These are phyloP conservation scores for Melanotaenia nigrans DNA, from an alignment of 2,797 vertebrate genomes.

Conservation along the genomic window DNA sequence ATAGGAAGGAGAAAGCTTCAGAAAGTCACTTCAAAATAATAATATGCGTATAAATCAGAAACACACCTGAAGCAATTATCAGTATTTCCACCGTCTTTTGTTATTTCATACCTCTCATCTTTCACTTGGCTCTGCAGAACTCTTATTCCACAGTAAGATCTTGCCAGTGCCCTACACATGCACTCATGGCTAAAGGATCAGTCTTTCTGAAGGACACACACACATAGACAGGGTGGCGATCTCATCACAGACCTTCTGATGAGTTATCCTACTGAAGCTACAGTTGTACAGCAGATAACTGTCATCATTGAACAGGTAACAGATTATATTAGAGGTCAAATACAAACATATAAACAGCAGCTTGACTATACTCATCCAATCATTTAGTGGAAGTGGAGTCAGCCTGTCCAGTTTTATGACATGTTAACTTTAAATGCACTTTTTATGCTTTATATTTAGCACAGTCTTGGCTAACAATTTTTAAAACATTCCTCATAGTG, in stretches of 20 bases:
- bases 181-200: neutral
- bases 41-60: neutral
- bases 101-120: neutral
- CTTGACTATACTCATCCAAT: too few species aligned
- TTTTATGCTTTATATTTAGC: neutral
- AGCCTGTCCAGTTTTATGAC: too few species aligned
- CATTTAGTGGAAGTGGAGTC: too few species aligned
- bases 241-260: neutral
- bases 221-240: neutral
- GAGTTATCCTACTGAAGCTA: neutral
- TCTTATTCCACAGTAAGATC: neutral
- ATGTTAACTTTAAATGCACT: neutral
- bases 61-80: neutral
- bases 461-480: neutral
- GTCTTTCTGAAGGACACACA: neutral
- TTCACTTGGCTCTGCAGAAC: neutral
- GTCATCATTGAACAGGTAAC: neutral
- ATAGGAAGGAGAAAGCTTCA: neutral
- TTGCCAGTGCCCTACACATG: neutral
- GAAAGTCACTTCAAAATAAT: neutral
- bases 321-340: neutral
- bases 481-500: too few species aligned
- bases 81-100: neutral
- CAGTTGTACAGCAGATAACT: neutral
- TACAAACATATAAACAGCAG: too few species aligned